phyloP scores from a whole-genome alignment of 2,888 invertebrate genomes.

The Diaperis boleti region DNA sequence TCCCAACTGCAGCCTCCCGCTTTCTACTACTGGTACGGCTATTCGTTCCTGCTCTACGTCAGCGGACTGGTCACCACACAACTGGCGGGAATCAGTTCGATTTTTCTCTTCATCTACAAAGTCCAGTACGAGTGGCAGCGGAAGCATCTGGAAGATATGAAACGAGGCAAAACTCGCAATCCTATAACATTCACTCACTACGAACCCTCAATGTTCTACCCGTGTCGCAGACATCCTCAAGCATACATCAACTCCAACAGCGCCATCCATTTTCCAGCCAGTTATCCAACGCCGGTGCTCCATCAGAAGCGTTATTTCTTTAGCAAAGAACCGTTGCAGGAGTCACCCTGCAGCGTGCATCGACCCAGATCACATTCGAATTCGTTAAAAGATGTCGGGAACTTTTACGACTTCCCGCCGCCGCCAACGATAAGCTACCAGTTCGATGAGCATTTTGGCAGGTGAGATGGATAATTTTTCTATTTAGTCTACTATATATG shows the following conservation, averaged over 20 bases:
- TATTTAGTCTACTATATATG: too few relatives aligned
- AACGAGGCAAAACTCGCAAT: slow-evolving; percentile 53
- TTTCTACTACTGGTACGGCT: slow-evolving; percentile 89
- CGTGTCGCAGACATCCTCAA: slow-evolving; percentile 67
- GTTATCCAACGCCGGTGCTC: slow-evolving; percentile 59
- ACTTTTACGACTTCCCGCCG: slow-evolving; percentile 75
- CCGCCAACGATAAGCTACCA: slow-evolving; percentile 75
- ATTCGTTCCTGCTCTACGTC: slow-evolving; percentile 88
- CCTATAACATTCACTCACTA: slow-evolving; percentile 59
- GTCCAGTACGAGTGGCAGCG: slow-evolving; percentile 71
- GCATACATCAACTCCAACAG: slow-evolving; percentile 65
- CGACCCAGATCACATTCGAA: slow-evolving; percentile 67
- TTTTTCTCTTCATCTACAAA: slow-evolving; percentile 88
- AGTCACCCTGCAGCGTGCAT: slow-evolving; percentile 72
- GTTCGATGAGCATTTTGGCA: slow-evolving; percentile 65
- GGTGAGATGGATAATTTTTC: slow-evolving; percentile 43
- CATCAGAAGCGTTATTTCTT: slow-evolving; percentile 75
- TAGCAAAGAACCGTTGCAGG: slow-evolving; percentile 70
- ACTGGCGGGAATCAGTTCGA: slow-evolving; percentile 86
- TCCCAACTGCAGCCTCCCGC: slow-evolving; percentile 82
- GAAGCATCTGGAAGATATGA: slow-evolving; percentile 67
- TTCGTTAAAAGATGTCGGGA: slow-evolving; percentile 72
- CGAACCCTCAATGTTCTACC: slow-evolving; percentile 61
- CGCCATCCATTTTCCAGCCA: slow-evolving; percentile 58
- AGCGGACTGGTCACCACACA: slow-evolving; percentile 88